Evolutionary conservation across 2,797 vertebrate species (phyloP).

Genomic region (Emydoidea blandingii): DNA sequence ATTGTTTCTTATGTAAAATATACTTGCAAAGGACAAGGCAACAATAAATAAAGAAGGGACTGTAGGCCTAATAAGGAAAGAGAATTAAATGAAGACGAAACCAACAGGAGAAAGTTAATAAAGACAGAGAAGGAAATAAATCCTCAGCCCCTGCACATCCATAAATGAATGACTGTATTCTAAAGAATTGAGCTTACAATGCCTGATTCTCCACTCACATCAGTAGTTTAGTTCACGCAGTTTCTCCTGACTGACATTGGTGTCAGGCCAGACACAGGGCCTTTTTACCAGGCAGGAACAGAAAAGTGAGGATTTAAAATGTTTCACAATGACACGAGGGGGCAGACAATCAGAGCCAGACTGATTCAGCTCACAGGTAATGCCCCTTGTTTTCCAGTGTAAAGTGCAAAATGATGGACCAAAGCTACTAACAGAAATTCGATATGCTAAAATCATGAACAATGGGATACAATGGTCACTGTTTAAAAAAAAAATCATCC

Average conservation of each 20-base stretch:
- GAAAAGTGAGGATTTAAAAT: not conserved
- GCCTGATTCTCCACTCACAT: not conserved
- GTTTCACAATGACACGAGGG: not conserved
- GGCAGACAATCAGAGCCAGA: not conserved
- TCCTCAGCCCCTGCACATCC: not conserved
- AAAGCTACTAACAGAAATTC: not conserved
- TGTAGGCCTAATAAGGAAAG: not conserved
- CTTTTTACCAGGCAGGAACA: not conserved
- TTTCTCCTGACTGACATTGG: not conserved
- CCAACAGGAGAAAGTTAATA: not conserved
- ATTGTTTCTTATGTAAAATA: not conserved
- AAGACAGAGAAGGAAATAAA: not conserved
- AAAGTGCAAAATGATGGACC: not conserved
- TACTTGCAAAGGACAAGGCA: not conserved
- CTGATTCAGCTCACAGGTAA: not conserved
- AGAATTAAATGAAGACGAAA: not conserved
- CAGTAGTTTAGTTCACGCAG: too few species aligned
- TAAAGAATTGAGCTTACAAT: not conserved
- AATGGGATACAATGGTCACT: not conserved
- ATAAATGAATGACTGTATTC: not conserved
- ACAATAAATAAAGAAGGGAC: accelerated
- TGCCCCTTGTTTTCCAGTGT: not conserved
- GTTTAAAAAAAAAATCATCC: not conserved
- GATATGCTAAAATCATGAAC: not conserved
- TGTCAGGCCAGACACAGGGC: not conserved